Evolutionary conservation across 2,888 invertebrate species (phyloP).

Genomic region (Chirona hameri): DNA sequence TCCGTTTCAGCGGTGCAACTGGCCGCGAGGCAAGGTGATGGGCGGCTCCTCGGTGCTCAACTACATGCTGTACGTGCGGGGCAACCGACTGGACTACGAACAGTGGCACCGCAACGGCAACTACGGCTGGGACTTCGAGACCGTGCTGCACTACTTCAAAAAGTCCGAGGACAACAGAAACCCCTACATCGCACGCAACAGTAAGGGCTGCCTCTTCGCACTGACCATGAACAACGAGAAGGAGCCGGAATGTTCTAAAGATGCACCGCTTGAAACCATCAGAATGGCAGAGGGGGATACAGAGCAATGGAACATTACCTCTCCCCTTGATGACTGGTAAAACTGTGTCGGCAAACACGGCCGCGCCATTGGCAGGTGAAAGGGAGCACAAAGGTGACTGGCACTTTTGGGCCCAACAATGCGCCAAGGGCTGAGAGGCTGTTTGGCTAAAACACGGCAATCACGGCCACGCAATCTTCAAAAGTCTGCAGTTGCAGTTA

Average conservation of each 20-base stretch:
- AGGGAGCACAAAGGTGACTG: too few species aligned
- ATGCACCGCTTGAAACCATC: too few species aligned
- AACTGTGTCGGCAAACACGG: not conserved
- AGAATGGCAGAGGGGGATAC: too few species aligned
- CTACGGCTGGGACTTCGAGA: conserved; percentile 81
- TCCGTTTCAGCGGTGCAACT: conserved; percentile 66
- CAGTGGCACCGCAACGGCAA: conserved; percentile 82
- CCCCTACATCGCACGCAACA: conserved; percentile 70
- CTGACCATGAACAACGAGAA: too few species aligned
- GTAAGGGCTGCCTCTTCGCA: too few species aligned
- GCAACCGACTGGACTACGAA: conserved; percentile 80
- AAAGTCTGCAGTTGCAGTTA: too few species aligned
- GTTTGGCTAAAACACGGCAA: too few species aligned
- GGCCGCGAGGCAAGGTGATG: conserved; percentile 82
- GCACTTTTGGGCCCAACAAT: not conserved
- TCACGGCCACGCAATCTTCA: too few species aligned
- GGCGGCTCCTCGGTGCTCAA: conserved; percentile 87
- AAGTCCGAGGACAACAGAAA: conserved; percentile 85
- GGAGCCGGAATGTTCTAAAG: too few species aligned
- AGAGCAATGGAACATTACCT: not conserved
- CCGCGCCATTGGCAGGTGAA: not conserved
- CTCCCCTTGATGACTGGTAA: not conserved
- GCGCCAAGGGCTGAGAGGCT: too few species aligned
- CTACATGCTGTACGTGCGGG: conserved; percentile 86
- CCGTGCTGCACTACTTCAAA: conserved; percentile 71